Evolutionary conservation across 2,113 vertebrate species (phyloP).

Genomic region (Dicerorhinus sumatrensis): DNA sequence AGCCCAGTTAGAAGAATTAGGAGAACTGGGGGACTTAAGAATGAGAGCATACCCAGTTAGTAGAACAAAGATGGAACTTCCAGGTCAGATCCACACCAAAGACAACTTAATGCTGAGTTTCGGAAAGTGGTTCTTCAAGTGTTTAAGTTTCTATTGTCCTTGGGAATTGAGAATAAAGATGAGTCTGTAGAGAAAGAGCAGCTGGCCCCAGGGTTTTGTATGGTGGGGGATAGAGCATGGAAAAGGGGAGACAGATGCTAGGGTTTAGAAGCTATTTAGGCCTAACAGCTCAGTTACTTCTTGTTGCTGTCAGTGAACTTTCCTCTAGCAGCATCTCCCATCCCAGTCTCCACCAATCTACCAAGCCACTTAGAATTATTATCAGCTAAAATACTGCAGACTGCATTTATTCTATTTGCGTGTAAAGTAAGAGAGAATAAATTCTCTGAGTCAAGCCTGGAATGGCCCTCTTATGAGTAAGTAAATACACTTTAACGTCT

Average conservation of each 20-base stretch:
- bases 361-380: not conserved
- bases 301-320: not conserved
- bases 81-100: not conserved
- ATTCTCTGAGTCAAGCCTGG: not conserved
- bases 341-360: not conserved
- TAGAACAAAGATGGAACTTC: not conserved
- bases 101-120: not conserved
- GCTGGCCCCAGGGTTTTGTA: not conserved
- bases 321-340: not conserved
- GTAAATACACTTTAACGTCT: not conserved
- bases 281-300: not conserved
- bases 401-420: not conserved
- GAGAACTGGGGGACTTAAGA: not conserved
- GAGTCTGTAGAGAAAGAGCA: not conserved
- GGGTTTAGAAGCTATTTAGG: not conserved
- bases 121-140: not conserved
- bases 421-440: not conserved
- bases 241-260: not conserved
- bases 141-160: not conserved
- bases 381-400: not conserved
- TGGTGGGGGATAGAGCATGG: not conserved
- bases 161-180: not conserved
- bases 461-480: not conserved
- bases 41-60: not conserved
- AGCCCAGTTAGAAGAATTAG: not conserved